These are phyloP conservation scores for Pollenia labialis DNA, from an alignment of 2,888 invertebrate species.

Conservation along the genomic window DNA sequence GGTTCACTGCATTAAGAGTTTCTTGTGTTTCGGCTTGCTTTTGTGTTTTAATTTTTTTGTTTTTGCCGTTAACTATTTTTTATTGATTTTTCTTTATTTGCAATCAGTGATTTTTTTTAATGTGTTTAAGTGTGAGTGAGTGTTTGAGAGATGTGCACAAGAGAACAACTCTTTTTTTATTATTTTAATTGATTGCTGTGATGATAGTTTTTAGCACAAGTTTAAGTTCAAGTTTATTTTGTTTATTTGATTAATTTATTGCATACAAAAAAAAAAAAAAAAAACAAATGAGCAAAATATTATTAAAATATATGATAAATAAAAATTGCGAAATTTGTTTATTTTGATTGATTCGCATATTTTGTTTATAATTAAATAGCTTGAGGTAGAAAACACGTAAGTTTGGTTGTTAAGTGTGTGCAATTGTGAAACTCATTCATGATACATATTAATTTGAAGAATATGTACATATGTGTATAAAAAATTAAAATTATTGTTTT, in stretches of 20 bases:
- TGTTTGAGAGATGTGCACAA: too few relatives aligned
- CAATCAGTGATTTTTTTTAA: background rate
- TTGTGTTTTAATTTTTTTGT: background rate
- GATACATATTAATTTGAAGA: too few relatives aligned
- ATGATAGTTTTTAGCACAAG: conserved; percentile 21
- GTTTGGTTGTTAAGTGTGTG: too few relatives aligned
- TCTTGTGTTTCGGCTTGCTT: background rate
- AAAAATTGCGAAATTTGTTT: too few relatives aligned
- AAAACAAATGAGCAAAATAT: too few relatives aligned
- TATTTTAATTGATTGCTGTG: conserved; percentile 11
- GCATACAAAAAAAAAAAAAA: background rate
- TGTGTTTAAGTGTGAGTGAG: background rate
- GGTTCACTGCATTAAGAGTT: conserved; percentile 10
- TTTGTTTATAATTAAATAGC: background rate
- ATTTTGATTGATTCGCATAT: background rate
- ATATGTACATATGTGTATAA: too few relatives aligned
- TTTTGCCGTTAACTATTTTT: conserved; percentile 20
- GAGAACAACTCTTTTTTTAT: background rate
- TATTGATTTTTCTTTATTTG: background rate
- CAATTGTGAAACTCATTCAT: too few relatives aligned
- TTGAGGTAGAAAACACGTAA: background rate
- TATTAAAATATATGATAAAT: background rate
- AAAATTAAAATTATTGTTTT: too few relatives aligned
- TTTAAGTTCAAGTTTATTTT: conserved; percentile 47
- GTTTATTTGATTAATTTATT: conserved; percentile 19